Base-by-base conservation (phyloP, 2,888 invertebrate genomes). In the Gandaritis pyraliata region DNA sequence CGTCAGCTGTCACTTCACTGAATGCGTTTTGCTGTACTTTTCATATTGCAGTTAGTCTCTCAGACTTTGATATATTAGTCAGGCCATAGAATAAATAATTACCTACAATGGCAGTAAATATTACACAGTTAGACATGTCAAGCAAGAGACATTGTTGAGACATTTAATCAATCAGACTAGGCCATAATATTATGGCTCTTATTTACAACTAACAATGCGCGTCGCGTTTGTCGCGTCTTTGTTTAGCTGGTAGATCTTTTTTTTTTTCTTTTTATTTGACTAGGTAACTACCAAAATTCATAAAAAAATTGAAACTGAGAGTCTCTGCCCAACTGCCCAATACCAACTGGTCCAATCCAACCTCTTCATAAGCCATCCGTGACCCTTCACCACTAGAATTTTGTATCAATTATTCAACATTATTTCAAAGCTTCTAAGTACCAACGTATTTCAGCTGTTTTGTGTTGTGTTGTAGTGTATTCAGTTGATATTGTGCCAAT, bases 401-500 rank as follows among this genome's bases (percentile, higher is more conserved):
- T 33, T 33, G 33, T 33, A 33, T 33, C 10, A 5, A 8, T 11
- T 33, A 33, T 33, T 33, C 4, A 5, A 0, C 15, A 41, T 15
- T 15, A 41, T 41, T 41, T 41, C 41, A 13, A 15, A 15, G 15
- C 15, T 13, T 41, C 41, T 43, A 41, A 7, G 41, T 43, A 41
- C 13, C 30, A 30, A 30, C 8, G 4, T 33, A 41, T 56, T 48
- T 43, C 12, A 47, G 47, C 47, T 41, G 41, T 41, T 13, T 33
- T 30, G 39, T 3, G 45, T 23, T 47, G 64, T 58, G 46, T n/a
- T 41, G 41, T 33, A 46, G 13, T 33, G 57, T 8, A 8, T 59
- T 23, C 13, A 39, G 58, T 65, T 68, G 68, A 68, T 50, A 45
- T 30, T 52, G 38, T 69, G 72, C 72, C 71, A 69, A 71, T 61